Base-by-base conservation (phyloP, 2,888 invertebrate genomes). In the Tethea ocularis region DNA sequence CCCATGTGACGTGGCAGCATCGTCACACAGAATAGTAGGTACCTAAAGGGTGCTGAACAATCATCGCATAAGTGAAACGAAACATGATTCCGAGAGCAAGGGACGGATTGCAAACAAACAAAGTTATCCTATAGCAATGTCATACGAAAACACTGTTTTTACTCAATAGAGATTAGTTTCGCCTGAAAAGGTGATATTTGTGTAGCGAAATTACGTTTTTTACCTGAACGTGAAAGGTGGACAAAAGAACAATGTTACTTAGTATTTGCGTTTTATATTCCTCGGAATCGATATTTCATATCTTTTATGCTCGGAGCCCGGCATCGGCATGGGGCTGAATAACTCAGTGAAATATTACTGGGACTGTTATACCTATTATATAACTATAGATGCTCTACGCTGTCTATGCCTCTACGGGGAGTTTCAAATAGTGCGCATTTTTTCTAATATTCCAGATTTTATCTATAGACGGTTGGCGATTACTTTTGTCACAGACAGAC, bases 271-370 rank as follows among this genome's bases (percentile, higher is more conserved):
- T 59, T 60, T 61, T 63, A 57, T 61, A 36, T 52, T 61, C 69
- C 64, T 63, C 46, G 60, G 69, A 74, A 76, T 71, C 72, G 64
- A 76, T 74, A 71, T 72, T 70, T 69, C 71, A 73, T 68, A 68
- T 72, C 68, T 72, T 72, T 72, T 73, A 72, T 73, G 58, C 56
- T 33, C 33, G 33, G 13, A 33, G 33, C 33, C 57, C 62, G 62
- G 11, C 59, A 55, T 51, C 57, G 26, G 55, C 2, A 46, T 57
- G 61, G 63, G 11, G 57, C 51, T 51, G 65, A 65, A 69, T 68
- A 66, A 62, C 56, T 36, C 61, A 53, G 61, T 67, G 73, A 68
- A 68, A 68, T 69, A 70, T 68, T 58, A 55, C 58, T 57, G 55
- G 58, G 59, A 57, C 62, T 61, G 59, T 61, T n/a, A n/a, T n/a